Base-by-base conservation (phyloP, 2,888 invertebrate species). In the Agrypnus murinus region DNA sequence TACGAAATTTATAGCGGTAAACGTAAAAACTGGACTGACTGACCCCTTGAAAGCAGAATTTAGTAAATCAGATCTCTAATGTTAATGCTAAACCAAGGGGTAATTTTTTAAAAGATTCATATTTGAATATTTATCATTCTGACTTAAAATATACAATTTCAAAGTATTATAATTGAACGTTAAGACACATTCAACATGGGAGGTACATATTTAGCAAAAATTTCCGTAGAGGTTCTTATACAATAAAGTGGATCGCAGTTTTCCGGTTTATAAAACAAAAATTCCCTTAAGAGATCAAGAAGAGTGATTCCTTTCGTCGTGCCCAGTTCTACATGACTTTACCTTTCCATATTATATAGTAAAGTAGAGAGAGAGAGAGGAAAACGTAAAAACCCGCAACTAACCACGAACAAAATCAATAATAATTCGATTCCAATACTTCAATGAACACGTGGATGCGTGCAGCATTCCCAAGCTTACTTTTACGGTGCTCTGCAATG, bases 381-480 rank as follows among this genome's bases (percentile, higher is more conserved):
- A 60, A 45, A 59, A 15, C 15, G 36, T 48, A n/a, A n/a, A 38
- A 48, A 34, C 62, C 9, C 48, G 48, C 34, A 60, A 15, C 46
- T 64, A 38, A 64, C 40, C 53, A 53, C 53, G 53, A 55, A 38
- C 31, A 31, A 14, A 64, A 64, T 53, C 53, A 19, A 64, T 53
- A 53, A 64, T 64, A 64, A 64, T 64, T 64, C 40, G 53, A 64
- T 64, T 64, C 53, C 40, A 64, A 53, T 53, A 10, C 64, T 64
- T 64, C 53, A 43, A 32, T 31, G 48, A 64, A 48, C 48, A 62
- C 48, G 48, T 48, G 48, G 36, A 62, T 62, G 48, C 48, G 53
- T 64, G 43, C 32, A 9, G 48, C 46, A 64, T 64, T 64, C 64
- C 38, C 15, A 53, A 31, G 31, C 25, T 55, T 36, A 31, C 40